These are phyloP conservation scores for Acestrorhynchus altus DNA, from an alignment of 2,797 vertebrate species.

Conservation along the genomic window DNA sequence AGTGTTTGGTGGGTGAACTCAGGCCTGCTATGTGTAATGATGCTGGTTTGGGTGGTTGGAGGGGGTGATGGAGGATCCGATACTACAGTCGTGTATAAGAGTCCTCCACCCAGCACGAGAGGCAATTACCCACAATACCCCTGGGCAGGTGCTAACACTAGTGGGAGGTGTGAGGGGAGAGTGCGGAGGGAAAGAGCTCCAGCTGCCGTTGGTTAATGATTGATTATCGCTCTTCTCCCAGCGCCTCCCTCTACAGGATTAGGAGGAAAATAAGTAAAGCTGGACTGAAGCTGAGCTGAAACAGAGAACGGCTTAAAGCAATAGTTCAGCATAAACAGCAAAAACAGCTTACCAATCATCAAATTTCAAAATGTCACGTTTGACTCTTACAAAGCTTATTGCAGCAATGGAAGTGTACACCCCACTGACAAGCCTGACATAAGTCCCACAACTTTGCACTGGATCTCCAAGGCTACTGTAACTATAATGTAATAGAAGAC, in stretches of 20 bases:
- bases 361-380: no score
- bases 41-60: not conserved
- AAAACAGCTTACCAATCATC: no score
- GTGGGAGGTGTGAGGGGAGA: slow-evolving; percentile 75
- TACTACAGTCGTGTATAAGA: slow-evolving; percentile 59
- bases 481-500: no score
- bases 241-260: slow-evolving; percentile 62
- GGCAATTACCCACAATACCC: slow-evolving; percentile 11
- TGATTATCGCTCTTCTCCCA: slow-evolving; percentile 74
- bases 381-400: no score
- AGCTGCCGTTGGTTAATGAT: slow-evolving; percentile 81
- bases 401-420: no score
- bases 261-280: slow-evolving; percentile 43
- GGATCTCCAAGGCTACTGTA: no score
- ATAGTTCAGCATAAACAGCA: not conserved
- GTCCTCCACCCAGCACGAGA: not conserved
- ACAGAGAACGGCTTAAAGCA: not conserved
- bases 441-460: no score
- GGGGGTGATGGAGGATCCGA: not conserved
- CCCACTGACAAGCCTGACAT: no score
- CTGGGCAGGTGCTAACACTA: slow-evolving; percentile 50
- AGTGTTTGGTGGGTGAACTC: not conserved
- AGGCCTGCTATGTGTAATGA: not conserved
- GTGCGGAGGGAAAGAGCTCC: slow-evolving; percentile 68
- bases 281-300: slow-evolving; percentile 18